Evolutionary conservation across 2,113 vertebrate species (phyloP).

Genomic region (Malurus melanocephalus): DNA sequence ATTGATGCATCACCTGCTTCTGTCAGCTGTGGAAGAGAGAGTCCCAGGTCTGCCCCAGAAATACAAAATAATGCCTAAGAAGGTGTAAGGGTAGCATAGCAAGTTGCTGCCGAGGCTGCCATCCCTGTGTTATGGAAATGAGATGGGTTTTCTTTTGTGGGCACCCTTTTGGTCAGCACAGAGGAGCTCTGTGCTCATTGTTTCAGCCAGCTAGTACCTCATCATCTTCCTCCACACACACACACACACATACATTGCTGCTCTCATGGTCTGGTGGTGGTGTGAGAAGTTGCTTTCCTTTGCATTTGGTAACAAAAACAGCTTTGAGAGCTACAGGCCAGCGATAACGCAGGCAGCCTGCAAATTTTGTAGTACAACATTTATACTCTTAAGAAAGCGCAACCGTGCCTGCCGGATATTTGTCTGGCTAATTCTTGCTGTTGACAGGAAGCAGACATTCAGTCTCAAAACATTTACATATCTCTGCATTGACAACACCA

Average conservation of each 20-base stretch:
- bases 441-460: conserved; percentile 47
- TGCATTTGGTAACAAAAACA: not conserved
- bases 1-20: not conserved
- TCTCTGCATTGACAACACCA: conserved; percentile 21
- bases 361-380: not conserved
- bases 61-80: not conserved
- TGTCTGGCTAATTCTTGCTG: conserved; percentile 36
- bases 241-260: not conserved
- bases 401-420: not conserved
- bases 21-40: not conserved
- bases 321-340: not conserved
- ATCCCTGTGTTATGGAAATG: not conserved
- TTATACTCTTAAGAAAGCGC: not conserved
- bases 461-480: conserved; percentile 44
- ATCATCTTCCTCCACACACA: not conserved
- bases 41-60: not conserved
- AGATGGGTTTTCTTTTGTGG: not conserved
- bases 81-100: not conserved
- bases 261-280: not conserved
- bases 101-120: not conserved
- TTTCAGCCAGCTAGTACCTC: not conserved
- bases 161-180: not conserved
- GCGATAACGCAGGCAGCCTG: not conserved
- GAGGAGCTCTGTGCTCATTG: not conserved
- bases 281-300: not conserved